Conservation (phyloP, 2,113 vertebrate genomes). For the Neopipo cinnamomea region DNA sequence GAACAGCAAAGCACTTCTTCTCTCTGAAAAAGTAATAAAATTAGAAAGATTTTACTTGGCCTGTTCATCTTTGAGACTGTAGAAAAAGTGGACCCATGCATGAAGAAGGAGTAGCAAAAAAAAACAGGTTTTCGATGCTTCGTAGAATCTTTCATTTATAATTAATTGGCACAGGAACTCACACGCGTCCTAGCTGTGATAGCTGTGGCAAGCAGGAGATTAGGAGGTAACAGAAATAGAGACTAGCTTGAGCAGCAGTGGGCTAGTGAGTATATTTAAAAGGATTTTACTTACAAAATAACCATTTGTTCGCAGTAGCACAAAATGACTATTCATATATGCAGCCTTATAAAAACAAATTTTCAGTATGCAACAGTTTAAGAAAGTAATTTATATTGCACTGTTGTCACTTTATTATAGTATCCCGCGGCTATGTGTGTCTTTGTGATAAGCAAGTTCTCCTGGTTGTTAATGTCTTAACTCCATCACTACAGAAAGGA, state of each 20-base stretch:
- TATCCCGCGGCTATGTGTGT: not conserved
- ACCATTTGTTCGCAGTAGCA: not conserved
- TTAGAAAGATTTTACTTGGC: not conserved
- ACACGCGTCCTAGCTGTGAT: not conserved
- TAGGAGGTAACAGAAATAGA: not conserved
- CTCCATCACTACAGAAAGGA: not conserved
- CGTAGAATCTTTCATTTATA: not conserved
- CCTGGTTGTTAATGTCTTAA: not conserved
- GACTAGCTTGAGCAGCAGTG: not conserved
- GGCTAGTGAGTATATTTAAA: not conserved
- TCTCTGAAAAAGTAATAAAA: not conserved
- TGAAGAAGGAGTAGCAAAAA: not conserved
- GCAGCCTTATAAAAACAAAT: not conserved
- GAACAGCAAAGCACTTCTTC: not conserved
- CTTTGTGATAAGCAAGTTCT: not conserved
- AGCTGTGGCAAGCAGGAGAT: not conserved
- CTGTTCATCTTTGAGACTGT: not conserved
- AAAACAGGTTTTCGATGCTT: not conserved
- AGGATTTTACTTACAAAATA: not conserved
- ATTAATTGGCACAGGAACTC: not conserved
- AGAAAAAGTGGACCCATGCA: not conserved
- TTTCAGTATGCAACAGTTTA: not conserved
- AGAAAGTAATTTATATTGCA: not conserved
- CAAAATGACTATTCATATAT: not conserved
- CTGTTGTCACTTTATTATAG: fast-evolving